Conservation (phyloP, 2,888 invertebrate genomes). For the Perithous albicinctus region DNA sequence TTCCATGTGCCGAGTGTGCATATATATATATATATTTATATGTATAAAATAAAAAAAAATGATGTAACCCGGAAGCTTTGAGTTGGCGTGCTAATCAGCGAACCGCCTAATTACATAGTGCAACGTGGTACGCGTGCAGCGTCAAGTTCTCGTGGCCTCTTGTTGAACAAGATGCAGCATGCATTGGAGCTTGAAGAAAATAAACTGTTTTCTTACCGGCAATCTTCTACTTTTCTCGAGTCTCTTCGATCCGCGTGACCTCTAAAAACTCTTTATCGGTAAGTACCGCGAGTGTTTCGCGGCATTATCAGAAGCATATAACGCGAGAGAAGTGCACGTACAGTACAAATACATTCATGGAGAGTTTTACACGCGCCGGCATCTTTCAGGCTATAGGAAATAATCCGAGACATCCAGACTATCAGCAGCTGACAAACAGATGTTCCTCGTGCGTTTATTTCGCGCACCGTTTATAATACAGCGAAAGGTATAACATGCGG, state of each 20-base stretch:
- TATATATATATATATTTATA: too few species aligned
- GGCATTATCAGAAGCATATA: not conserved
- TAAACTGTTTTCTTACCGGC: not conserved
- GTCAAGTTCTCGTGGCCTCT: not conserved
- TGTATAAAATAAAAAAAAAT: constrained; percentile 12
- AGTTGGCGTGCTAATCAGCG: constrained; percentile 48
- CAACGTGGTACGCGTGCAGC: constrained; percentile 13
- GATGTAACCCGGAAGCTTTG: constrained; percentile 42
- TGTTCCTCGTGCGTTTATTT: constrained; percentile 45
- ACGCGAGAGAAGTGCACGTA: not conserved
- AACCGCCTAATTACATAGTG: constrained; percentile 39
- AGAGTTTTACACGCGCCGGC: not conserved
- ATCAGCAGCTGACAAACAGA: constrained; percentile 67
- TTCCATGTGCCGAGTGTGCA: not conserved
- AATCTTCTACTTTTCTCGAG: not conserved
- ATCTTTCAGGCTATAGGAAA: constrained; percentile 51
- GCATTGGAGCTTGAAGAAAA: not conserved
- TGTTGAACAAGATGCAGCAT: not conserved
- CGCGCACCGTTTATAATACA: constrained; percentile 38
- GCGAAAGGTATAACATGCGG: not conserved
- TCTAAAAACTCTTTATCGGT: not conserved
- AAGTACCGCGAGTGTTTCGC: not conserved
- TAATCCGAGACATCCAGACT: constrained; percentile 42
- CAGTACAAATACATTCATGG: not conserved
- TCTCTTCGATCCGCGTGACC: not conserved